Evolutionary conservation across 2,113 vertebrate genomes (phyloP), one percentile per base, ranked within the genome.

Genomic region (Brienomyrus longianalis): DNA sequence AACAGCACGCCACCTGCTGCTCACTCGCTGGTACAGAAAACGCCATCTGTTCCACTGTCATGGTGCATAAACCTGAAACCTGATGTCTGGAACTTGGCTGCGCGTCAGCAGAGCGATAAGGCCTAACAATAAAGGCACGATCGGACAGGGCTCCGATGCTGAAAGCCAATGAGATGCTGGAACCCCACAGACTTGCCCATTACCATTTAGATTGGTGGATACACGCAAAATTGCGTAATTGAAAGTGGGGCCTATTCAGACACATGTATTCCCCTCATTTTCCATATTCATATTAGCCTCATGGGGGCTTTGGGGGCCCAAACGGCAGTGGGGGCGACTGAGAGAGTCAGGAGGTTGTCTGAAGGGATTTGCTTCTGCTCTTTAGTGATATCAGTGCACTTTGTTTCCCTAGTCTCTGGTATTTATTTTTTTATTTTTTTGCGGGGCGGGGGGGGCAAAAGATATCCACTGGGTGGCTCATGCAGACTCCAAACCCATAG

Each of bases 161-260:
- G 35, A 19, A 15, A 80, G 74, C 35, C 74, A 39, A 80, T 39
- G 74, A 19, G 74, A 80, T 43, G 35, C 74, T 7, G 74, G 74
- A 80, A 80, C 35, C 21, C 27, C 35, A 88, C 90, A 91, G 88
- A 92, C 92, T 92, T 89, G 62, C 90, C 66, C 87, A 95, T 95
- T 94, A 94, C 92, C 92, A 94, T 95, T 95, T 95, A 94, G 93
- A 95, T 94, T 94, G 92, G 91, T 89, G 47, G 88, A 93, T 91
- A 90, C 90, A 93, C 92, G 88, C 92, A 94, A 93, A 94, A 93
- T 91, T 93, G 93, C 93, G 92, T 95, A 93, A 95, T 93, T 94
- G 92, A 93, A 94, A 93, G 39, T 27, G 5, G 74, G 90, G 90
- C 91, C 90, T 93, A 86, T 88, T 7, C 86, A 86, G 88, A 92